phyloP scores from a whole-genome alignment of 2,113 vertebrate genomes.

The Perccottus glenii region DNA sequence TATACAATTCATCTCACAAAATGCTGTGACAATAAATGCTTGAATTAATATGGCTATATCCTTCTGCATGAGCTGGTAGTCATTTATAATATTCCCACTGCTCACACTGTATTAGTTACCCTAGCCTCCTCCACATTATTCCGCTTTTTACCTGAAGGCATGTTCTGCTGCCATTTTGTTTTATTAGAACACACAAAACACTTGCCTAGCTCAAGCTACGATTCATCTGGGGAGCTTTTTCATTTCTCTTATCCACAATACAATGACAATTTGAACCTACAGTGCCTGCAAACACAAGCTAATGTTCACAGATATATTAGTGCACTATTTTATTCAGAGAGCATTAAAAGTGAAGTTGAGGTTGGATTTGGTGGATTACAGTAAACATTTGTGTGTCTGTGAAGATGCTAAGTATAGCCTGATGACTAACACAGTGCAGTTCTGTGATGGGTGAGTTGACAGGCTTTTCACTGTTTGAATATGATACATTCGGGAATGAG shows the following conservation, averaged over 20 bases:
- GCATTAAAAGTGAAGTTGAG: no score
- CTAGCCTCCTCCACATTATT: slow-evolving; percentile 38
- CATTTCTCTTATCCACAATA: background rate
- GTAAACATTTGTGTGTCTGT: slow-evolving; percentile 9
- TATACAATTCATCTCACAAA: slow-evolving; percentile 78
- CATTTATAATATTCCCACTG: slow-evolving; percentile 29
- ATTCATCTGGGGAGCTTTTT: background rate
- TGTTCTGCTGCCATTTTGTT: slow-evolving; percentile 24
- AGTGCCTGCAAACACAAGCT: background rate
- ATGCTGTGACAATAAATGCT: slow-evolving; percentile 77
- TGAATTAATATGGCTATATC: slow-evolving; percentile 41
- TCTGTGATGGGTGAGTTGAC: slow-evolving; percentile 40
- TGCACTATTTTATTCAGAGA: background rate
- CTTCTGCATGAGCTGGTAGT: slow-evolving; percentile 35
- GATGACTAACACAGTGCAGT: slow-evolving; percentile 60
- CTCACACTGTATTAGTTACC: slow-evolving; percentile 21
- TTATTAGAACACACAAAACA: slow-evolving; percentile 29
- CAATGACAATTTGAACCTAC: background rate
- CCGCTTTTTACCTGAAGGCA: slow-evolving; percentile 53
- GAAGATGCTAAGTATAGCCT: slow-evolving; percentile 60
- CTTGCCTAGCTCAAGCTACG: slow-evolving; percentile 25
- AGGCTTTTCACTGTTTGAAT: slow-evolving; percentile 31
- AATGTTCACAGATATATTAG: background rate
- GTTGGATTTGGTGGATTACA: slow-evolving; percentile 16
- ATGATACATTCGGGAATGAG: slow-evolving; percentile 42